Evolutionary conservation across 2,113 vertebrate species (phyloP), one percentile per base, ranked within the genome.

Genomic region (Rallus limicola): DNA sequence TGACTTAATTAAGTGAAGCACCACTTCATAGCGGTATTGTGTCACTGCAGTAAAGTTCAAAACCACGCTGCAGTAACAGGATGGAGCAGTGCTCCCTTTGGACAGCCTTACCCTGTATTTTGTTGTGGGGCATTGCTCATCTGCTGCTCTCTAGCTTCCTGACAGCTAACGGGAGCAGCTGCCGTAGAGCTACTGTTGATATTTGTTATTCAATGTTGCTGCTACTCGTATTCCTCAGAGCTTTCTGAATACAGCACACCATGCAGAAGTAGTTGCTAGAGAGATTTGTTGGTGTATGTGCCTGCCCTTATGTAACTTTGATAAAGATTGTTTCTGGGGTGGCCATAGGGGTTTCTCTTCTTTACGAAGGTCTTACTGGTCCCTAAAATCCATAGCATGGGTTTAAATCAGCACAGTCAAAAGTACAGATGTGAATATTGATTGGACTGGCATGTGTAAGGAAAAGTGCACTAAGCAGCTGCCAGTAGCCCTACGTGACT

Each of bases 1-100:
- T 97, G 97, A 96, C 96, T 97, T 98, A 97, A 98, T 98, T 98
- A 98, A 96, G 85, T 82, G 89, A 96, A 98, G 95, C 96, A 96
- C 76, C 86, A 95, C 94, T 98, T 97, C 72, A 90, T 12, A 50
- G 91, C 67, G 81, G 74, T 92, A 85, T 86, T 96, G 87, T 97
- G 74, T 90, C 84, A 70, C 91, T 91, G 88, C 80, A 88, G 83
- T 64, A 78, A 62, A 58, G 53, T 74, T 85, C 67, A 44, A 42
- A 88, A 38, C 60, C 26, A 11, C 64, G 78, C 88, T 79, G 80
- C 71, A 75, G 77, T 64, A 81, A 20, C 18, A 78, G 80, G 67
- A 63, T 82, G 95, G 81, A 95, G 89, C 88, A 16, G 5, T 18
- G 11, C 55, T 97, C 83, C 89, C 95, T 70, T 42, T 60, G 85